Evolutionary conservation across 2,888 invertebrate species (phyloP), one percentile per base, ranked within the genome.

Genomic region (Conops quadrifasciatus): DNA sequence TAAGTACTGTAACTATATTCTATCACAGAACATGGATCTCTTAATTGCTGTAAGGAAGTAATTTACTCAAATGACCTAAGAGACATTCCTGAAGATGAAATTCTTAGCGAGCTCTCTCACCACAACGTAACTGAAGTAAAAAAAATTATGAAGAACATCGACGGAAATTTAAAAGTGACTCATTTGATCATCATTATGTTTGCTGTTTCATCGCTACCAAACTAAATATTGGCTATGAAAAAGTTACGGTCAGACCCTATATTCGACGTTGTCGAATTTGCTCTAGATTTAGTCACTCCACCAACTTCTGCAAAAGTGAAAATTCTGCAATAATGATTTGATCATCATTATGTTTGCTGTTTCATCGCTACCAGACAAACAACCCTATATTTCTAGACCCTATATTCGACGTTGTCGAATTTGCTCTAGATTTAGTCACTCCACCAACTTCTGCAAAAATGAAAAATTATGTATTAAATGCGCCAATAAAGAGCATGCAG

Each of bases 1-100:
- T 71, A 26, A 19, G n/a, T n/a, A n/a, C n/a, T n/a, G n/a, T n/a
- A 60, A 49, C 19, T 67, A 0, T 59, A 73, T 24, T n/a, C n/a
- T n/a, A 53, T 70, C n/a, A 30, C 66, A 16, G 72, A 67, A 53
- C 72, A 72, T 43, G 58, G 21, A n/a, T 58, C 51, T 4, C 43
- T 71, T 13, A 73, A 71, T 43, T 69, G 9, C 19, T 58, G 60
- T 1, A 73, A 73, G 60, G 71, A 66, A 26, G 71, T 71, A 2
- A 72, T 72, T 3, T 70, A 72, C 21, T 36, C 11, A 19, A 36
- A 60, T 1, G 70, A 70, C n/a, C 19, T 71, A 26, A 62, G 67
- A 11, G 69, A 49, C 7, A 59, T 72, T 58, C 60, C 56, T 4
- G 73, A 73, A 67, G 51, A 66, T 11, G 67, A 64, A 64, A 73